Evolutionary conservation across 35 echinoderm and acorn worm species (phyloP).

Genomic region (Lytechinus variegatus): DNA sequence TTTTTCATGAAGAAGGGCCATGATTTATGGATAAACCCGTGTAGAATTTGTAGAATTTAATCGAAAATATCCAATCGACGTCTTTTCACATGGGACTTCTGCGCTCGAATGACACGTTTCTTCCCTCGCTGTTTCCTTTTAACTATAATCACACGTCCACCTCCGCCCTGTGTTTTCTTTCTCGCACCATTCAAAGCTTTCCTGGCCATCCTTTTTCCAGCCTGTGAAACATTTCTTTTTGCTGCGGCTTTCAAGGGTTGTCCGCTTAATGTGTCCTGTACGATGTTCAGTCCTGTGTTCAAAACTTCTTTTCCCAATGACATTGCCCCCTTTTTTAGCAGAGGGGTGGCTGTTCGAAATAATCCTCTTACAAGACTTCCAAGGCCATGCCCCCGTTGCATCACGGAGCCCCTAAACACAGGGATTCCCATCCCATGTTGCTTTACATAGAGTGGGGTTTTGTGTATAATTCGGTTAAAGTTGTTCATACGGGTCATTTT

Average conservation of each 20-base stretch:
- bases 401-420: slow-evolving; percentile 35
- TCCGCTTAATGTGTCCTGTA: slow-evolving; percentile 46
- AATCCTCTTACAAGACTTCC: slow-evolving; percentile 62
- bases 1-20: slow-evolving; percentile 65
- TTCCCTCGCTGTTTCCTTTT: background rate
- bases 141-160: background rate
- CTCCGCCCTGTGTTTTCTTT: background rate
- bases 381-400: slow-evolving; percentile 59
- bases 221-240: background rate
- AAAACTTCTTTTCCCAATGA: slow-evolving; percentile 46
- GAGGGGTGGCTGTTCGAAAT: slow-evolving; percentile 64
- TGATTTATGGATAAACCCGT: background rate
- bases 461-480: background rate
- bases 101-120: background rate
- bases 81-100: slow-evolving; percentile 3
- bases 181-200: slow-evolving; percentile 1
- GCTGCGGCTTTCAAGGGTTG: slow-evolving; percentile 11
- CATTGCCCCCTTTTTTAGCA: slow-evolving; percentile 69
- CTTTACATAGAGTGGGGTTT: background rate
- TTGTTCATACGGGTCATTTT: background rate
- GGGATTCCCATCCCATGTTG: slow-evolving; percentile 26
- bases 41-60: background rate
- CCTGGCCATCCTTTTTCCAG: background rate
- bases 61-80: slow-evolving; percentile 50
- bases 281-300: slow-evolving; percentile 67